phyloP scores from a whole-genome alignment of 2,113 vertebrate species.

The Litocranius walleri region DNA sequence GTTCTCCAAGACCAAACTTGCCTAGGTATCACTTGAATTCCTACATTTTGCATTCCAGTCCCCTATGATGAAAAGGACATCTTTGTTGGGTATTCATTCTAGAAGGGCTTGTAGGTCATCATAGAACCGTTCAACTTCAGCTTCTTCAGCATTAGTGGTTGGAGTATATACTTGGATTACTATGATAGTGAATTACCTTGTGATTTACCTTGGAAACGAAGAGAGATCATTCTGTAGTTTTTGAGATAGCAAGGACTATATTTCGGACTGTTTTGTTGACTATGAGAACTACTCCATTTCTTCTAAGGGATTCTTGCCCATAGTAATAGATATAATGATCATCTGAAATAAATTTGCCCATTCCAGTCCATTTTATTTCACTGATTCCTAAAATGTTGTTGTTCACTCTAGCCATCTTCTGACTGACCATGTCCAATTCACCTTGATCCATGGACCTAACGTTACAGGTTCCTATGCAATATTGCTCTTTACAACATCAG shows the following conservation, averaged over 20 bases:
- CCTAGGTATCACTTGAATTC: background rate
- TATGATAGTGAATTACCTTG: background rate
- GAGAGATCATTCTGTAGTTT: background rate
- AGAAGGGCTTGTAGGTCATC: background rate
- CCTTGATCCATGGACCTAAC: background rate
- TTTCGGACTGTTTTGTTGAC: background rate
- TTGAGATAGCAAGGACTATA: background rate
- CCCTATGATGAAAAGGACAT: background rate
- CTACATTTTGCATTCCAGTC: background rate
- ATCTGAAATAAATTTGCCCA: background rate
- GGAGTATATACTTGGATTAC: background rate
- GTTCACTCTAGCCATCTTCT: background rate
- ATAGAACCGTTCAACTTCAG: background rate
- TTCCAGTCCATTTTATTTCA: background rate
- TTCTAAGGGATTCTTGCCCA: background rate
- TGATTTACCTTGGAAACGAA: background rate
- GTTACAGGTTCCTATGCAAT: background rate
- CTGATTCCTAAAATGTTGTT: background rate
- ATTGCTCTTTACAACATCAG: background rate
- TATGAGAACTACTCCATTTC: background rate
- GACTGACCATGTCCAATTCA: background rate
- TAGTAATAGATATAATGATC: background rate
- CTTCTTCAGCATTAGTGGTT: background rate
- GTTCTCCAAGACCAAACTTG: background rate
- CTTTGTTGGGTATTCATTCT: background rate